Evolutionary conservation across 2,888 invertebrate genomes (phyloP), one percentile per base, ranked within the genome.

Genomic region (Napeogenes inachia): DNA sequence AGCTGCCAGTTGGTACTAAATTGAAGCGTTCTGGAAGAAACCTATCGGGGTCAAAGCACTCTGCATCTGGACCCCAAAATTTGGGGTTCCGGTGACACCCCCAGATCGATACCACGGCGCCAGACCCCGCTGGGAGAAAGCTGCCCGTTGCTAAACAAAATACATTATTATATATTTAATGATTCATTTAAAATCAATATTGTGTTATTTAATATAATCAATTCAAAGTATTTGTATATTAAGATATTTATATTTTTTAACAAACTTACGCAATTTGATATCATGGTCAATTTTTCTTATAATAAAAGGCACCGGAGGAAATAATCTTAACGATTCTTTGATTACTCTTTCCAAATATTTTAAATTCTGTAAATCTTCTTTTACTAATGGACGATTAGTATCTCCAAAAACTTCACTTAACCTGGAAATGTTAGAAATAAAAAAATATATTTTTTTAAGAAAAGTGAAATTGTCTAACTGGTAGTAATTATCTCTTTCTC

Each of bases 41-140:
- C 61, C 93, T 77, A 68, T 93, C 93, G 0, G 94, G 94, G 72
- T 93, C 91, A 70, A 93, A 94, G 54, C 83, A 82, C 32, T 92
- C 91, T 0, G 93, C 93, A 60, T 93, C 87, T 0, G 92, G 91
- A 68, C 92, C 92, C 91, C 92, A 94, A 71, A 91, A 88, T 63
- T 87, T 83, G 12, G 91, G 87, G 71, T 93, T 91, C 13, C 92
- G 77, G 69, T 94, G 93, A 5, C 77, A 73, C n/a, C 87, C 87
- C 81, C 90, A 88, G 21, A 92, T 85, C 30, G 85, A 84, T 4
- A 92, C 74, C n/a, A 81, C 90, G 2, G 87, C 78, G 0, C 89
- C 86, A 1, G 86, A 85, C 10, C 91, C 92, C 42, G 82, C 87
- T 0, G 92, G 92, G 4, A 92, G 59, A 1, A 77, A 68, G 2